Base-by-base conservation (phyloP, 37 sponge, comb jelly and placozoan species). In the Ianthella basta region DNA sequence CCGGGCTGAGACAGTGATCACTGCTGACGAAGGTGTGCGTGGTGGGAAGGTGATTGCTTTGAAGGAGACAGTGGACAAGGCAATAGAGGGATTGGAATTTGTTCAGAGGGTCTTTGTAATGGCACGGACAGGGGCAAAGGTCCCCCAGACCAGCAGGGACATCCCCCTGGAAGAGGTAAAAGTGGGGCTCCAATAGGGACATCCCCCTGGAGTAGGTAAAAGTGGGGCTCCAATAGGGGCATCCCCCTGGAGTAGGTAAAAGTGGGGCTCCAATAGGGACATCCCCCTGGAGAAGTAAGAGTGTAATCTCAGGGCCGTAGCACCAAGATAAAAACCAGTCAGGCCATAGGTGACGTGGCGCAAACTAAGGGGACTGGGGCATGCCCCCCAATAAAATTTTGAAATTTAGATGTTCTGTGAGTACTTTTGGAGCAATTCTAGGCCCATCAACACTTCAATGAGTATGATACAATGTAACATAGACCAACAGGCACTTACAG, bases 11-110 rank as follows among this genome's bases (percentile, higher is more conserved):
- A 90, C 88, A 34, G 92, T 95, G 75, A 77, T 97, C 64, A 97
- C 98, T 55, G 89, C 95, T 66, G 94, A 97, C 44, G 85, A 97
- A 81, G 95, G 87, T 38, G 86, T 94, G 57, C 72, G 98, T 86
- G 98, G 94, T 21, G 98, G 98, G 15, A 92, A 92, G 90, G 66
- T 79, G 25, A 94, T 92, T 59, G 88, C 91, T 25, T 88, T 97
- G 64, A 97, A 97, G 88, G 34, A 30, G 13, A 89, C 81, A 25
- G 95, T 95, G 34, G 98, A 97, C 57, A 84, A 72, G n/a, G 98
- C 98, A 38, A 84, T 93, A 53, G 83, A 77, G 37, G 91, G 84
- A 20, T 86, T 89, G 39, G 74, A 82, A 50, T 91, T 87, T 85
- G 93, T 97, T 25, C 54, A 80, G 56, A 82, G 77, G 56, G 95